phyloP scores from a whole-genome alignment of 2,888 invertebrate species.

The Tetragonula carbonaria region DNA sequence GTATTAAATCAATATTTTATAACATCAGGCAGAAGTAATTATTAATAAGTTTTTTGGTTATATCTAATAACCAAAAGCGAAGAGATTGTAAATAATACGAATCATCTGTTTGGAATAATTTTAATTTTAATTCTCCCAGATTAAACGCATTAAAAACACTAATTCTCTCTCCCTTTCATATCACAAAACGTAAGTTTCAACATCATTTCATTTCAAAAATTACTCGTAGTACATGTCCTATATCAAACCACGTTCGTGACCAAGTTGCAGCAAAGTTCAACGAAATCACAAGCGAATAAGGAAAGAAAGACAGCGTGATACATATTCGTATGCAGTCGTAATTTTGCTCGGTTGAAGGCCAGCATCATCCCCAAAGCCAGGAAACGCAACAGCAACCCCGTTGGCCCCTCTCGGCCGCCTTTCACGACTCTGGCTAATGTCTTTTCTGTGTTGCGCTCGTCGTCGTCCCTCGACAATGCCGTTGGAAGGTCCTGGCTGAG shows the following conservation, averaged over 20 bases:
- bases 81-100: not conserved
- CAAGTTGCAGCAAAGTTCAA: not conserved
- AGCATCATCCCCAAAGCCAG: constrained; percentile 61
- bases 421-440: constrained; percentile 80
- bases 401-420: constrained; percentile 67
- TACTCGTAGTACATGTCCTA: not conserved
- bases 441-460: constrained; percentile 83
- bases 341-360: constrained; percentile 71
- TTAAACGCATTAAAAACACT: not conserved
- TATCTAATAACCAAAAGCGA: not conserved
- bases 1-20: not conserved
- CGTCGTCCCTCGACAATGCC: constrained; percentile 78
- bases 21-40: not conserved
- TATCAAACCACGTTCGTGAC: not conserved
- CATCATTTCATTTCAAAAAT: not conserved
- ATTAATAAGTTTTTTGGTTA: not conserved
- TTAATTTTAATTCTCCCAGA: not conserved
- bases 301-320: not conserved
- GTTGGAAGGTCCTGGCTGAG: constrained; percentile 69
- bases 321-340: constrained; percentile 63
- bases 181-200: too few species aligned
- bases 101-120: not conserved
- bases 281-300: not conserved
- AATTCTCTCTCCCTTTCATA: not conserved
- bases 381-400: constrained; percentile 58